Evolutionary conservation across 2,888 invertebrate species (phyloP), one percentile per base, ranked within the genome.

Genomic region (Andrena dorsata): DNA sequence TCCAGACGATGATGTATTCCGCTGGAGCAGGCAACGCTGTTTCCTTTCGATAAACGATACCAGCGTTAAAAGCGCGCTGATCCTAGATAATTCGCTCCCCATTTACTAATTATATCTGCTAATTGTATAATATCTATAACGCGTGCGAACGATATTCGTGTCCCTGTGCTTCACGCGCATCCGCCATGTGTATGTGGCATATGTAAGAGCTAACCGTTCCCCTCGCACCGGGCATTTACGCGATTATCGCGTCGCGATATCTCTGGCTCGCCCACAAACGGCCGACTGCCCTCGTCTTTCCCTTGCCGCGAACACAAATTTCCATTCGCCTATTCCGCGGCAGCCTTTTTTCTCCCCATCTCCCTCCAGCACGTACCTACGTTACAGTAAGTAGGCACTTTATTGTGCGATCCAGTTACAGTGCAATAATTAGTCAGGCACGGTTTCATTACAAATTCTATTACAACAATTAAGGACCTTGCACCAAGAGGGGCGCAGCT

Each of bases 211-310:
- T 84, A 82, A 80, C 77, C 73, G 79, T 71, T 84, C 83, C 73
- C 71, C 68, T 76, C 69, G 76, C 65, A 82, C 76, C 81, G 86
- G 78, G 87, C 88, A 89, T 89, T 90, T 87, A 80, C 88, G 84
- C 87, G 88, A 89, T 90, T 91, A 91, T 91, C 91, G 78, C 60
- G 47, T 65, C 79, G 73, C 80, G 80, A 88, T 89, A 91, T 91
- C 89, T 86, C 66, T 69, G 76, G 58, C 77, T 82, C 78, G 81
- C 68, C 72, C 63, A 61, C 66, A 77, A 53, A 69, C 56, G 16
- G 30, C 10, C 60, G 41, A 41, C 16, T 41, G 41, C 41, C 41
- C 41, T 41, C 41, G 32, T 23, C 30, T 26, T 49, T 20, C 49
- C 8, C 41, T 35, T 26, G 47, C n/a, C 20, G 5, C 35, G 3